Base-by-base conservation (phyloP, 2,113 vertebrate genomes). In the Struthio camelus region DNA sequence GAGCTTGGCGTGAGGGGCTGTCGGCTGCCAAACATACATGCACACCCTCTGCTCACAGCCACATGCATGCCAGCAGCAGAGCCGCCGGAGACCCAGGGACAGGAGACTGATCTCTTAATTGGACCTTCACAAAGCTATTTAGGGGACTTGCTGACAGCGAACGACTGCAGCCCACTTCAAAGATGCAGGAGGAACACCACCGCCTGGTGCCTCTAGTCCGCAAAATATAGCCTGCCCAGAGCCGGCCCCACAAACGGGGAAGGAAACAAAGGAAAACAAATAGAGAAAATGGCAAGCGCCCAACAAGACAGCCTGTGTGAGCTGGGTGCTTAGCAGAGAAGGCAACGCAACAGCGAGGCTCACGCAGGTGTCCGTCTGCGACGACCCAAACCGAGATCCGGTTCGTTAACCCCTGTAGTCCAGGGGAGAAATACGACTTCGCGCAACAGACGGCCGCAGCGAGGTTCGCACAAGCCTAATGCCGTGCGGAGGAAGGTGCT, bases 281-380 rank as follows among this genome's bases (percentile, higher is more conserved):
- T 18, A 80, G 82, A 88, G 87, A 73, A 75, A 86, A 90, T 75
- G 90, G 90, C 95, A 84, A 92, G 84, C 44, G 84, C 86, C 94
- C 95, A 89, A 42, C 3, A 2, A 14, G 4, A 18, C 25, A 53
- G 76, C 27, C 67, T 78, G 93, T 3, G 3, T 0, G 71, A 78
- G 88, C 71, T 0, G 67, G 38, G 90, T 83, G 95, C 91, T 93
- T 14, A 32, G 95, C 64, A 9, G 96, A 30, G 85, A 88, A 11
- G 94, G 92, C 94, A 94, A 92, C 95, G 14, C 71, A 50, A 11
- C 53, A 27, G 44, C 92, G 17, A 64, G 90, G 82, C 92, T 95
- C 94, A 73, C 11, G 94, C 96, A 95, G 94, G 96, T 96, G 95
- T 81, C 90, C 6, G 28, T 3, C 90, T 46, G 83, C 86, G 66